Conservation (phyloP, 1,140 invertebrate genomes). For the Scylla paramamosain region DNA sequence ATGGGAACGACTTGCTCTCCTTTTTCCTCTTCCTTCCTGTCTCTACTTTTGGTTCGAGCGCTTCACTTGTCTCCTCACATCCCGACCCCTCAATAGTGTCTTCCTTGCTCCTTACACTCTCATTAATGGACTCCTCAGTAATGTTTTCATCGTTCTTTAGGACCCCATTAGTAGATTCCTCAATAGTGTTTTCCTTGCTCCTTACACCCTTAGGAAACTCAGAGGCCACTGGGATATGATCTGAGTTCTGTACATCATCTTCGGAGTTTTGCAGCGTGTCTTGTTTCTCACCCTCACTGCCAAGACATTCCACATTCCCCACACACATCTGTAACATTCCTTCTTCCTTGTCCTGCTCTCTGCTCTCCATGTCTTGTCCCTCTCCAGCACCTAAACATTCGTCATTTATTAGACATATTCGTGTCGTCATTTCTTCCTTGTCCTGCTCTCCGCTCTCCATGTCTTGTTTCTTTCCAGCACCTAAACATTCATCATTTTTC, state of each 20-base stretch:
- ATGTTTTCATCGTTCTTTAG: neutral
- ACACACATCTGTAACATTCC: too few relatives aligned
- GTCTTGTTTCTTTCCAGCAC: too few relatives aligned
- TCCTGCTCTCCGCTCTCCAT: too few relatives aligned
- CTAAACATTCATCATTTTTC: too few relatives aligned
- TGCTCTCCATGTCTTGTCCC: too few relatives aligned
- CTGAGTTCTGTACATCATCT: neutral
- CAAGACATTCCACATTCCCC: too few relatives aligned
- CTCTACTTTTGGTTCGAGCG: neutral
- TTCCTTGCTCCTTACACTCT: neutral
- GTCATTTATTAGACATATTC: too few relatives aligned
- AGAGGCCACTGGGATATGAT: neutral
- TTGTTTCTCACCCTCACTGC: too few relatives aligned
- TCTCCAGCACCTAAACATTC: too few relatives aligned
- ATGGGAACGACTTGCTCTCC: slow-evolving; percentile 25
- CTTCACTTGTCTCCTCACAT: neutral
- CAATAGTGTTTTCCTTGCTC: neutral
- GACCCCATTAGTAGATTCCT: neutral
- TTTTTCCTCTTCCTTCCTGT: neutral
- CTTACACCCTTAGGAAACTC: neutral
- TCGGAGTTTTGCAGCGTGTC: neutral
- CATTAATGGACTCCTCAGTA: neutral
- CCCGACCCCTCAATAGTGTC: too few relatives aligned
- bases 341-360: too few relatives aligned
- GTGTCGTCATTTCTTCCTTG: too few relatives aligned